phyloP scores from a whole-genome alignment of 2,113 vertebrate genomes.

The Psittacus erithacus region DNA sequence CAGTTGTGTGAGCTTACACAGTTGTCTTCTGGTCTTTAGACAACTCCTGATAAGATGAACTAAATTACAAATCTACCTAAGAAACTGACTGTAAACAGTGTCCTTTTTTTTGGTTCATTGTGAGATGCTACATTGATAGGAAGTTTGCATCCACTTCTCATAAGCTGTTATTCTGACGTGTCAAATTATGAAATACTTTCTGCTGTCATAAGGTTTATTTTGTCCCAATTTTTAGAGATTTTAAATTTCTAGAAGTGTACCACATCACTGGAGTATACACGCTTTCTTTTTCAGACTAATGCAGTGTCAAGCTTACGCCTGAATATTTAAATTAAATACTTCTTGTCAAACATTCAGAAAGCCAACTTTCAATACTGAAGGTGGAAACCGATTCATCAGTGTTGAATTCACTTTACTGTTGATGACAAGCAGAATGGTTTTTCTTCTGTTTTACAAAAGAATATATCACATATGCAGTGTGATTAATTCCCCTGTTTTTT shows the following conservation, averaged over 20 bases:
- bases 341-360: not conserved
- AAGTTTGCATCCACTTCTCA: not conserved
- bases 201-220: not conserved
- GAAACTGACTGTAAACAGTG: not conserved
- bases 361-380: not conserved
- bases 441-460: not conserved
- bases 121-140: not conserved
- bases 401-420: not conserved
- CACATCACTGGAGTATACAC: accelerated
- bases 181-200: not conserved
- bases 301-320: not conserved
- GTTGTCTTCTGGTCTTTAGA: constrained; percentile 29
- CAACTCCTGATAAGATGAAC: not conserved
- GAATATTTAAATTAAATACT: constrained; percentile 8
- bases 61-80: not conserved
- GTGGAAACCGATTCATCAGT: not conserved
- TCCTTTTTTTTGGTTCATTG: not conserved
- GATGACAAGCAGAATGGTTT: not conserved
- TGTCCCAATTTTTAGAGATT: not conserved
- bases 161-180: not conserved
- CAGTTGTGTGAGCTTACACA: constrained; percentile 52
- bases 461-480: accelerated
- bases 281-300: not conserved
- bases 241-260: not conserved
- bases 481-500: not conserved